Evolutionary conservation across 2,888 invertebrate genomes (phyloP).

Genomic region (Habrosyne pyritoides): DNA sequence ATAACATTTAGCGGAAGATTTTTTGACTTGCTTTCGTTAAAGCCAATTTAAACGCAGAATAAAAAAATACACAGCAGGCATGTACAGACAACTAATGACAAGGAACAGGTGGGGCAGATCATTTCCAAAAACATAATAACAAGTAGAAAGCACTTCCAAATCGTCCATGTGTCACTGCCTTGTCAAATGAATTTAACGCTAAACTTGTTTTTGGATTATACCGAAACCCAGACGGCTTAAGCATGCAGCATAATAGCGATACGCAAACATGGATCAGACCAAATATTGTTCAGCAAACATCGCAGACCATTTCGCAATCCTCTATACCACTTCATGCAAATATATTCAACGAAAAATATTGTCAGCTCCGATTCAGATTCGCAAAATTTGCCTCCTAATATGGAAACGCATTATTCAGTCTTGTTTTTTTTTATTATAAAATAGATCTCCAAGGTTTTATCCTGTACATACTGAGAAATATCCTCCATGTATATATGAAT

Average conservation of each 20-base stretch:
- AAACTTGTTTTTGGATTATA: background rate
- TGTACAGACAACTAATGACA: no score
- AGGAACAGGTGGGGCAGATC: no score
- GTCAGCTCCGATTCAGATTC: conserved; percentile 40
- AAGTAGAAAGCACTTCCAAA: no score
- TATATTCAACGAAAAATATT: conserved; percentile 50
- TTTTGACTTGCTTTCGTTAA: no score
- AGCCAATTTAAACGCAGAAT: no score
- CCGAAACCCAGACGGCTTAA: background rate
- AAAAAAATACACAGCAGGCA: no score
- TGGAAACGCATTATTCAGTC: conserved; percentile 36
- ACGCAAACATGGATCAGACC: conserved; percentile 64
- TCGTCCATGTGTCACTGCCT: no score
- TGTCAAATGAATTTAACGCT: background rate
- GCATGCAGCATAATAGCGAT: conserved; percentile 57
- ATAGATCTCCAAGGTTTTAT: background rate
- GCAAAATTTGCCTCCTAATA: conserved; percentile 40
- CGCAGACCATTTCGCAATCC: conserved; percentile 46
- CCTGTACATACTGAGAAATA: no score
- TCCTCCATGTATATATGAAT: no score
- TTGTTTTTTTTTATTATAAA: conserved; percentile 20
- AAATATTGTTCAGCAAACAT: conserved; percentile 62
- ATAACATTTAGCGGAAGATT: background rate
- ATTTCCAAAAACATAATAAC: no score
- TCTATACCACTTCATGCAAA: conserved; percentile 53